Evolutionary conservation across 2,797 vertebrate species (phyloP), one percentile per base, ranked within the genome.

Genomic region (Onychomys leucogaster): DNA sequence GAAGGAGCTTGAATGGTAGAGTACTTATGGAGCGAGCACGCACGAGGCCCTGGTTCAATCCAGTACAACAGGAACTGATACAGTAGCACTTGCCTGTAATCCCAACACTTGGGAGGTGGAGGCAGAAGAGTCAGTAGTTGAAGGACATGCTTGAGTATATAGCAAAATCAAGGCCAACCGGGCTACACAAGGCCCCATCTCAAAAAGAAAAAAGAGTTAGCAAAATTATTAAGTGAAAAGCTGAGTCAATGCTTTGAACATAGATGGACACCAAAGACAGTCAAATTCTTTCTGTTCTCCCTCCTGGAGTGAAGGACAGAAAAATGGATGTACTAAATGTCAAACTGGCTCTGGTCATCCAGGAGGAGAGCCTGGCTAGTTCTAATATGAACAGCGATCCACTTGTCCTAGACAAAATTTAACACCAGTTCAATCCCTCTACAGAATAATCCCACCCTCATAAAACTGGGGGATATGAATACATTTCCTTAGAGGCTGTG

Each of bases 311-410:
- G 21, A 88, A 90, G 27, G 81, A 91, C 46, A 76, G 89, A 81
- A 59, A 96, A 95, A 52, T 46, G 6, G 23, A 5, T 52, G 17
- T 21, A 37, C 55, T 61, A 32, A 94, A 89, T 90, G 65, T 43
- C 49, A 2, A 75, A 87, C 85, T 71, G 80, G 25, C 6, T 52
- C 0, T 81, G 61, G 12, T 92, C 87, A 81, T 94, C 43, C 90
- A 85, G 93, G 92, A 92, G 80, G 81, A 57, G 55, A 52, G 78
- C 84, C 88, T 97, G 90, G 82, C 81, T 91, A 84, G 67, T 92
- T 88, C 34, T 87, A 43, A 61, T 46, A 57, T 13, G 19, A 75
- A 81, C 78, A 73, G 61, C 92, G 69, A 76, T 69, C 11, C 23
- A n/a, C 16, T 57, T 16, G 2, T 21, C 41, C 59, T 59, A 52